phyloP scores from a whole-genome alignment of 2,888 invertebrate genomes.

The Drosophila fungiperda region DNA sequence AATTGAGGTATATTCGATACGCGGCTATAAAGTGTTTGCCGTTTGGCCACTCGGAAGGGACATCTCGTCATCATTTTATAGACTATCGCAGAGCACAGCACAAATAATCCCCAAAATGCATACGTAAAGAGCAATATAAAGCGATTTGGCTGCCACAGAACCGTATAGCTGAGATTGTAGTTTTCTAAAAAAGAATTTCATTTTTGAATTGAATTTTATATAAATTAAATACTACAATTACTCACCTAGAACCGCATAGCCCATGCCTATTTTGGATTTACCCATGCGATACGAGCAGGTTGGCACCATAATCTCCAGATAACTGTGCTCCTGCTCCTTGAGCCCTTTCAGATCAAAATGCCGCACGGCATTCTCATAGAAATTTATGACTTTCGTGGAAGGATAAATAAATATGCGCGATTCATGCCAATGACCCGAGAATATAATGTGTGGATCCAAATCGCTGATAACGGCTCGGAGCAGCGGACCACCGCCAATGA shows the following conservation, averaged over 20 bases:
- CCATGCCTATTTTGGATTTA: constrained; percentile 93
- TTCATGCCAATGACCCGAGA: constrained; percentile 89
- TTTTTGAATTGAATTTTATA: not conserved
- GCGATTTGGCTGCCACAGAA: constrained; percentile 83
- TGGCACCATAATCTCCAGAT: constrained; percentile 94
- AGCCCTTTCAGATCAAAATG: constrained; percentile 79
- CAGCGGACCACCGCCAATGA: constrained; percentile 84
- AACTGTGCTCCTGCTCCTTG: constrained; percentile 82
- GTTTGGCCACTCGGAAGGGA: constrained; percentile 83
- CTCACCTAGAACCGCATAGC: constrained; percentile 91
- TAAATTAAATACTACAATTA: not conserved
- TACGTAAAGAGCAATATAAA: constrained; percentile 81
- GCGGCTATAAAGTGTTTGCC: constrained; percentile 77
- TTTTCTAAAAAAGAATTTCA: constrained; percentile 70
- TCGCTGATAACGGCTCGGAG: constrained; percentile 87
- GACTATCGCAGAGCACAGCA: constrained; percentile 74
- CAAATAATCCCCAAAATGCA: constrained; percentile 81
- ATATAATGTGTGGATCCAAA: constrained; percentile 89
- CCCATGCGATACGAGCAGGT: constrained; percentile 99
- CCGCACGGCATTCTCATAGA: constrained; percentile 81
- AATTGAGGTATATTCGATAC: constrained; percentile 83
- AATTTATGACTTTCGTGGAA: constrained; percentile 81
- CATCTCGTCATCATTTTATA: constrained; percentile 84
- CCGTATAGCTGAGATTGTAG: constrained; percentile 82
- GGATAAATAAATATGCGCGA: constrained; percentile 84